Conservation (phyloP, 2,797 vertebrate genomes). For the Salmo trutta region DNA sequence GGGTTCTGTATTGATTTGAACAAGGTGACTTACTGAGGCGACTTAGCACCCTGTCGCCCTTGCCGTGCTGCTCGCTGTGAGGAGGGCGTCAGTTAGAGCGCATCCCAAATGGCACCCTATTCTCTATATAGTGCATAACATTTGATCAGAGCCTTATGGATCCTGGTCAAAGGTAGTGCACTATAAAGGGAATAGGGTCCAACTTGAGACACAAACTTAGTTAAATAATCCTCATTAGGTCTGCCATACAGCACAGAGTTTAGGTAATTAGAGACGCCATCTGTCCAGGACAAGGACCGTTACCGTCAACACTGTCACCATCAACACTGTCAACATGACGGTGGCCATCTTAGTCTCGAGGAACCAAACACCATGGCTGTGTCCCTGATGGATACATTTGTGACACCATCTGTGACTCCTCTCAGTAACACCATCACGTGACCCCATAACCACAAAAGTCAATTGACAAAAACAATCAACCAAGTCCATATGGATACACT, state of each 20-base stretch:
- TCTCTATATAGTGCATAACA: background rate
- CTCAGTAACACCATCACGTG: background rate
- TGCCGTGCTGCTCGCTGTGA: slow-evolving; percentile 13
- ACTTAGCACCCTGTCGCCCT: slow-evolving; percentile 6
- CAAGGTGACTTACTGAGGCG: slow-evolving; percentile 26
- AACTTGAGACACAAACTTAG: background rate
- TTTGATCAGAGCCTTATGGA: background rate
- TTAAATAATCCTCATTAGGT: slow-evolving; percentile 51
- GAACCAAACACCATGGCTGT: too few species aligned
- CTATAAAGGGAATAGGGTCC: background rate
- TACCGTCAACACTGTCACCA: slow-evolving; percentile 9
- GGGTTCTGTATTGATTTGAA: slow-evolving; percentile 17
- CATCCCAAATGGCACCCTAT: background rate
- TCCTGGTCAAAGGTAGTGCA: background rate
- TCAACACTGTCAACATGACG: background rate
- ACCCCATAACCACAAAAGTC: background rate
- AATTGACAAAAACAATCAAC: background rate
- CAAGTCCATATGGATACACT: background rate
- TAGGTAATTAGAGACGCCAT: slow-evolving; percentile 54
- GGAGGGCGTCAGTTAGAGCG: slow-evolving; percentile 31
- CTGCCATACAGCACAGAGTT: slow-evolving; percentile 40
- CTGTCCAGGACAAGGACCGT: slow-evolving; percentile 32
- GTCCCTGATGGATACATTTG: background rate
- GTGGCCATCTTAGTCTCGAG: background rate
- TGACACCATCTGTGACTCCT: background rate